phyloP scores from a whole-genome alignment of 1,140 invertebrate genomes.

The Limonius californicus region DNA sequence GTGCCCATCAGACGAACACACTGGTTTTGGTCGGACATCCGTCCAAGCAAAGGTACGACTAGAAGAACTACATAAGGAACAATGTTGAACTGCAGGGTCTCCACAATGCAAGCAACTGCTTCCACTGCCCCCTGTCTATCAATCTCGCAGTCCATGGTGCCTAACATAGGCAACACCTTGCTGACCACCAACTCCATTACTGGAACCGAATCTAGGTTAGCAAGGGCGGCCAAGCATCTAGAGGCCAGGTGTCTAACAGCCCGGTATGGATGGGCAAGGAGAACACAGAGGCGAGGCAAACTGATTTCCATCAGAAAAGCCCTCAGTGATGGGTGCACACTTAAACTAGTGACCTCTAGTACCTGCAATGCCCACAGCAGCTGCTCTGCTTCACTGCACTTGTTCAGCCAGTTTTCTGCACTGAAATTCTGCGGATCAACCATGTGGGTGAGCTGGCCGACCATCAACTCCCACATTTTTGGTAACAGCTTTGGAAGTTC shows the following conservation, averaged over 20 bases:
- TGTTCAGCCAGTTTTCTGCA: slow-evolving; percentile 17
- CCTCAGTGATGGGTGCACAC: slow-evolving; percentile 59
- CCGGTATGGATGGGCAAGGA: slow-evolving; percentile 66
- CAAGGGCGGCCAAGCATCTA: slow-evolving; percentile 74
- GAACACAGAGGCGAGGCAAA: slow-evolving; percentile 56
- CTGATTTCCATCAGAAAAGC: slow-evolving; percentile 54
- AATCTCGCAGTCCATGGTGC: slow-evolving; percentile 62
- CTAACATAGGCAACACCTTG: slow-evolving; percentile 65
- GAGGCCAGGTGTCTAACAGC: slow-evolving; percentile 84
- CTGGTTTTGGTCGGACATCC: slow-evolving; percentile 46
- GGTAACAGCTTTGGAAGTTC: slow-evolving; percentile 69
- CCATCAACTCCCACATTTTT: slow-evolving; percentile 75
- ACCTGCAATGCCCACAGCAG: slow-evolving; percentile 78
- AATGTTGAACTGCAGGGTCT: slow-evolving; percentile 75
- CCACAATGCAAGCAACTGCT: slow-evolving; percentile 77
- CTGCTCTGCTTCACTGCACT: slow-evolving; percentile 59
- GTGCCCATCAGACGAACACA: slow-evolving; percentile 67
- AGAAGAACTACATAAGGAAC: slow-evolving; percentile 91
- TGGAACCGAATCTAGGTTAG: slow-evolving; percentile 58
- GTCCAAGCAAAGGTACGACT: slow-evolving; percentile 77
- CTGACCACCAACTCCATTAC: slow-evolving; percentile 71
- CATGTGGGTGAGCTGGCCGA: slow-evolving; percentile 41
- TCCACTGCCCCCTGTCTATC: slow-evolving; percentile 86
- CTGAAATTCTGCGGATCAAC: slow-evolving; percentile 38
- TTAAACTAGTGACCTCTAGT: slow-evolving; percentile 68